A percentile compares a stretch with the other conserved stretches of the same genome.
Evolutionary conservation across 2,797 vertebrate genomes (phyloP).

Genomic region (Adrianichthys oophorus): DNA sequence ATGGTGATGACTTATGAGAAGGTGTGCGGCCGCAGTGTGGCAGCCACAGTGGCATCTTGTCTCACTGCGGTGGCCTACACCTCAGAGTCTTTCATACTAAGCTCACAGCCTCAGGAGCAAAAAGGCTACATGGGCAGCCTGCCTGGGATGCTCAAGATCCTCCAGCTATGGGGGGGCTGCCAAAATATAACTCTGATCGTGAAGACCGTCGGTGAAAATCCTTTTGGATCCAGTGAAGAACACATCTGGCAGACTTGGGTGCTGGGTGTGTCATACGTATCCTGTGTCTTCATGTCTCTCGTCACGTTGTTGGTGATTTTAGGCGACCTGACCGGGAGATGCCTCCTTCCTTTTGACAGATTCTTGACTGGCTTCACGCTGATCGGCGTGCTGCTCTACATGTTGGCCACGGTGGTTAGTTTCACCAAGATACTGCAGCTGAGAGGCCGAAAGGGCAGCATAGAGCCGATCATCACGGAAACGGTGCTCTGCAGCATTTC

Average conservation of each 20-base stretch:
- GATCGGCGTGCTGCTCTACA: slow-evolving; percentile 69
- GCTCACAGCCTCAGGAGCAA: slow-evolving; percentile 57
- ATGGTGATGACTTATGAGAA: slow-evolving; percentile 6
- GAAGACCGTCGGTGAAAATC: neutral
- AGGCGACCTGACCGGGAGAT: slow-evolving; percentile 70
- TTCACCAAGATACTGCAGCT: slow-evolving; percentile 54
- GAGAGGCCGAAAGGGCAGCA: fast-evolving
- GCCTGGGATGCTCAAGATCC: slow-evolving; percentile 75
- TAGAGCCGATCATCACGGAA: slow-evolving; percentile 53
- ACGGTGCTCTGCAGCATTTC: slow-evolving; percentile 63
- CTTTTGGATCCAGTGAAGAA: fast-evolving
- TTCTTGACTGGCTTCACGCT: slow-evolving; percentile 69
- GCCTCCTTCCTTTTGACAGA: slow-evolving; percentile 71
- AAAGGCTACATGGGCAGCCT: slow-evolving; percentile 78
- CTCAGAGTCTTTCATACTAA: slow-evolving; percentile 63
- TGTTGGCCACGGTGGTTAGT: slow-evolving; percentile 67
- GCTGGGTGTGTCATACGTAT: slow-evolving; percentile 33
- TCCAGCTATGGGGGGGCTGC: slow-evolving; percentile 74
- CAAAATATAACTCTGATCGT: slow-evolving; percentile 60
- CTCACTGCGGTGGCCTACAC: slow-evolving; percentile 68
- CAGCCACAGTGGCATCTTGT: slow-evolving; percentile 54
- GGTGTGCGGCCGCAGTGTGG: neutral
- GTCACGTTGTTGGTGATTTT: slow-evolving; percentile 69
- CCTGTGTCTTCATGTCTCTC: slow-evolving; percentile 67
- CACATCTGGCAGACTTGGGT: slow-evolving; percentile 44